Evolutionary conservation across 2,888 invertebrate genomes (phyloP).

Genomic region (Drosophila cracens): DNA sequence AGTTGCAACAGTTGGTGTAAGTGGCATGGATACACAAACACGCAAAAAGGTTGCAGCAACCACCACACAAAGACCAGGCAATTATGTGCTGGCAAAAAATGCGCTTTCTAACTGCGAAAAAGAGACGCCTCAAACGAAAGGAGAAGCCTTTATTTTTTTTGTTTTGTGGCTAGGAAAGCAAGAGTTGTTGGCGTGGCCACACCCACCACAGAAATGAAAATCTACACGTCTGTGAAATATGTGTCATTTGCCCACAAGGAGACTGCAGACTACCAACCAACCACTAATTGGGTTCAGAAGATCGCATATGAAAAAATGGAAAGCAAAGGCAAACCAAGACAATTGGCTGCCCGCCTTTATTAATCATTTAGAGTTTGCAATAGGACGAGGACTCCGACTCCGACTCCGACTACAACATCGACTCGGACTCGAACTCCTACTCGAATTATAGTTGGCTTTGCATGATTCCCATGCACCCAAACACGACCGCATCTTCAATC

Average conservation of each 20-base stretch:
- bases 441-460: conserved; percentile 5
- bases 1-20: conserved; percentile 21
- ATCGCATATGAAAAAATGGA: conserved; percentile 66
- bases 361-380: conserved; percentile 51
- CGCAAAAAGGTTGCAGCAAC: conserved; percentile 69
- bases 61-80: conserved; percentile 34
- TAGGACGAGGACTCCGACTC: not conserved
- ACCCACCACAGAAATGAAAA: conserved; percentile 64
- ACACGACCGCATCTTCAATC: conserved; percentile 76
- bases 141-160: conserved; percentile 19
- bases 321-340: conserved; percentile 45
- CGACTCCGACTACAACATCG: not conserved
- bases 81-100: conserved; percentile 52
- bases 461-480: conserved; percentile 67
- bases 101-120: conserved; percentile 65
- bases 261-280: conserved; percentile 1
- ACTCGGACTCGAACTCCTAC: not conserved
- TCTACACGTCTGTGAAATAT: conserved; percentile 52
- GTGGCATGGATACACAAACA: conserved; percentile 56
- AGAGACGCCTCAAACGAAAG: conserved; percentile 34
- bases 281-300: conserved; percentile 73
- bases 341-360: conserved; percentile 55
- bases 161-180: conserved; percentile 55
- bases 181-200: conserved; percentile 60
- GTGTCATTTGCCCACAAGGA: conserved; percentile 61